phyloP scores from a whole-genome alignment of 2,113 vertebrate species.

The Oplegnathus fasciatus region DNA sequence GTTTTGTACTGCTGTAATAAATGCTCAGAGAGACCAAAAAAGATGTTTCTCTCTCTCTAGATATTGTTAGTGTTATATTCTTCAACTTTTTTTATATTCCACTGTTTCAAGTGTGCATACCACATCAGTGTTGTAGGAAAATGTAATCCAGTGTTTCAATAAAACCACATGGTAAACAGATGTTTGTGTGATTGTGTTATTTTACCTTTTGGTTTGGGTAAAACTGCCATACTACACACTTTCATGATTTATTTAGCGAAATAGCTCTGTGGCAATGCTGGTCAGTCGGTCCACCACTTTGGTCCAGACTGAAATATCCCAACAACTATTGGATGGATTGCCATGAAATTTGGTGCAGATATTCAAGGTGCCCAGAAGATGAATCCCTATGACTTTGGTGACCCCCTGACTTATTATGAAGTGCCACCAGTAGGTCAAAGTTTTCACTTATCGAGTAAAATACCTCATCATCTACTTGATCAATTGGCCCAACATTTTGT shows the following conservation, averaged over 20 bases:
- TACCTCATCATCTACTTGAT: not conserved
- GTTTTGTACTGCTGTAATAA: slow-evolving; percentile 53
- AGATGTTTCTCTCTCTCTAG: not conserved
- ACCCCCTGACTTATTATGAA: not conserved
- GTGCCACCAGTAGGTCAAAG: not conserved
- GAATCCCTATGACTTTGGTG: not conserved
- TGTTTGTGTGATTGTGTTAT: slow-evolving; percentile 11
- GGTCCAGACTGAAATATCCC: not conserved
- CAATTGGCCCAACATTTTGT: not conserved
- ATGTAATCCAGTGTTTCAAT: slow-evolving; percentile 75
- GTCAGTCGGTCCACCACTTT: not conserved
- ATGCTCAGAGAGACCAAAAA: slow-evolving; percentile 9
- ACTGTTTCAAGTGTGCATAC: slow-evolving; percentile 45
- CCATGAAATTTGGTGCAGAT: not conserved
- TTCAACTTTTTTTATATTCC: slow-evolving; percentile 48
- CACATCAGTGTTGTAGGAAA: slow-evolving; percentile 64
- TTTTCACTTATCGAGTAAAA: not conserved
- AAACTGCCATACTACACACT: not conserved
- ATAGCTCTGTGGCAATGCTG: not conserved
- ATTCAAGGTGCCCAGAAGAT: not conserved
- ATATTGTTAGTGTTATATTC: slow-evolving; percentile 43
- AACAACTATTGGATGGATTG: not conserved
- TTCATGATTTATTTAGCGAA: not conserved
- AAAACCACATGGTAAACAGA: slow-evolving; percentile 69
- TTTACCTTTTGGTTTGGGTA: not conserved